Evolutionary conservation across 2,888 invertebrate genomes (phyloP).

Genomic region (Drosophila diplacantha): DNA sequence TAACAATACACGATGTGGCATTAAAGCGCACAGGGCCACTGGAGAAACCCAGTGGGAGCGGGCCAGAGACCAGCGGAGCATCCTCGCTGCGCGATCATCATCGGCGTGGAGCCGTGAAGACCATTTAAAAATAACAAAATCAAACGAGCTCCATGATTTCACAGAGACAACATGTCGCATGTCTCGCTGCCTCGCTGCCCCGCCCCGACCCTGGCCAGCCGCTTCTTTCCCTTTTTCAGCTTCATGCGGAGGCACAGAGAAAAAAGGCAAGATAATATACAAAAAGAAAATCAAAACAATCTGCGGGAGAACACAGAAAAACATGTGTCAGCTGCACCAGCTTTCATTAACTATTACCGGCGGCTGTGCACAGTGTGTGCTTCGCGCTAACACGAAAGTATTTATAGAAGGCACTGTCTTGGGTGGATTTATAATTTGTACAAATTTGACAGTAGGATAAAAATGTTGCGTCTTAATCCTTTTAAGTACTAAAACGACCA

Average conservation of each 20-base stretch:
- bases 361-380: constrained; percentile 1
- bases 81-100: constrained; percentile 14
- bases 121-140: constrained; percentile 26
- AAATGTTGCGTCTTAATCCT: not conserved
- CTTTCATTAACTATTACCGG: constrained; percentile 8
- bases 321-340: constrained; percentile 23
- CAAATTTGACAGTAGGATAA: not conserved
- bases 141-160: constrained; percentile 17
- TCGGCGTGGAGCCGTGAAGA: constrained; percentile 15
- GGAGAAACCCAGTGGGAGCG: not conserved
- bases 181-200: not conserved
- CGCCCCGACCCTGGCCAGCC: not conserved
- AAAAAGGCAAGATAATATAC: constrained; percentile 1
- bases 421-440: not conserved
- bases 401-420: constrained; percentile 3
- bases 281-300: constrained; percentile 8
- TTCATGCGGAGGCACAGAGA: constrained; percentile 4
- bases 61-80: not conserved
- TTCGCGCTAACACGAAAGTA: not conserved
- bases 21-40: constrained; percentile 7
- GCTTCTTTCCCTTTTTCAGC: constrained; percentile 4
- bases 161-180: constrained; percentile 26
- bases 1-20: constrained; percentile 12
- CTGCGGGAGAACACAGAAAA: constrained; percentile 14
- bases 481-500: not conserved